Evolutionary conservation across 2,797 vertebrate species (phyloP), one percentile per base, ranked within the genome.

Genomic region (Nannoperca obscura): DNA sequence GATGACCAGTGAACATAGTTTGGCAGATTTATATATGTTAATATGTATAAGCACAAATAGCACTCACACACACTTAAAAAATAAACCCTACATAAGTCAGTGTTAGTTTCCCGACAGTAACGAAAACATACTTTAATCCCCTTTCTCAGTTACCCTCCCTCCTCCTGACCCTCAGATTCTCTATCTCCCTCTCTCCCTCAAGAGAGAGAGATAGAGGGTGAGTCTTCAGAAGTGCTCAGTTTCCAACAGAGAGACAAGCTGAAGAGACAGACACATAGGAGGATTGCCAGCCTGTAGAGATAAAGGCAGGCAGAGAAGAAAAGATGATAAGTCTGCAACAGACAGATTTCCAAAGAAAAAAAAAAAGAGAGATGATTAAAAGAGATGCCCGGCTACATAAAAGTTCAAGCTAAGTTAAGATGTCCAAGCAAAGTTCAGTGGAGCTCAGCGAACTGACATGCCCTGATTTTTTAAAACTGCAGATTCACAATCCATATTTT

Each of bases 401-500:
- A 84, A 83, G 76, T 82, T 81, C 74, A 81, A 19, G 22, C 57
- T 47, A 40, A 83, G 78, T 85, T 83, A 57, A 86, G 57, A 81
- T 55, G 76, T 81, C 74, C 42, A 77, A 60, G 52, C 32, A 40
- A 75, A 81, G 79, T 85, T 86, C 66, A 74, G 49, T 44, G 19
- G 42, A 59, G 47, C 59, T 50, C 24, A 13, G 46, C 69, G 54
- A 79, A 55, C 76, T 76, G 9, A 71, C 32, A 54, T 47, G 66
- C 9, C 14, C 62, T 17, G 32, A 40, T n/a, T 22, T 22, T 13
- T 57, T 27, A 54, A n/a, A 24, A 13, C 32, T 49, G 36, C 32
- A 60, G 57, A 68, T 62, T 55, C 54, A 72, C 24, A n/a, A 46
- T 30, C n/a, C 44, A 47, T 22, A 34, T 49, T 44, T 59, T 32